Conservation (phyloP, 2,797 vertebrate genomes). For the Ctenochaetus hawaiiensis region DNA sequence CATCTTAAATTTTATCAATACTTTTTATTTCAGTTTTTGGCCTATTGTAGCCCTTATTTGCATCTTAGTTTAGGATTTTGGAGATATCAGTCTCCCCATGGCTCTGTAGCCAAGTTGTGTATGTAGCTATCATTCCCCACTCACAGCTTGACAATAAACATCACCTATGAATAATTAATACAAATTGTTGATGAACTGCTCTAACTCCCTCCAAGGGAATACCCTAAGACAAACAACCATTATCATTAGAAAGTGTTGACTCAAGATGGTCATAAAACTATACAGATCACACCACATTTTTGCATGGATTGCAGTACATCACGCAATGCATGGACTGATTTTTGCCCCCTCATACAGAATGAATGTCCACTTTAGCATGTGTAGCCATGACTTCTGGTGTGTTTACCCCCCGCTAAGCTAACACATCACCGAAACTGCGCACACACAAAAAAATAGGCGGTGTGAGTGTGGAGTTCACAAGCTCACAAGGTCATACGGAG, state of each 20-base stretch:
- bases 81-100: background rate
- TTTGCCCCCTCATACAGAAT: background rate
- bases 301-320: background rate
- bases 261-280: background rate
- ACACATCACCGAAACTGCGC: conserved; percentile 27
- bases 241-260: no score
- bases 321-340: background rate
- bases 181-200: background rate
- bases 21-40: no score
- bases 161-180: background rate
- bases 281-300: background rate
- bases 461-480: conserved; percentile 6
- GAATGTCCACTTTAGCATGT: background rate
- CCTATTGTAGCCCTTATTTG: background rate
- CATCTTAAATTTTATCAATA: no score
- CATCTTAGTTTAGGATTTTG: conserved; percentile 11
- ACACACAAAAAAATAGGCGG: conserved; percentile 9
- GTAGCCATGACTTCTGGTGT: background rate
- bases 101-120: conserved; percentile 6
- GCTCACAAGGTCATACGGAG: conserved; percentile 75
- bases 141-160: no score
- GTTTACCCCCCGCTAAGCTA: background rate
- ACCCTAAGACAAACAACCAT: background rate
- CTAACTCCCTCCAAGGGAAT: background rate
- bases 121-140: background rate